Percentiles rank a stretch among this genome's conserved stretches.
These are phyloP conservation scores for Gibbula magus DNA, from an alignment of 2,888 invertebrate genomes.

Conservation along the genomic window DNA sequence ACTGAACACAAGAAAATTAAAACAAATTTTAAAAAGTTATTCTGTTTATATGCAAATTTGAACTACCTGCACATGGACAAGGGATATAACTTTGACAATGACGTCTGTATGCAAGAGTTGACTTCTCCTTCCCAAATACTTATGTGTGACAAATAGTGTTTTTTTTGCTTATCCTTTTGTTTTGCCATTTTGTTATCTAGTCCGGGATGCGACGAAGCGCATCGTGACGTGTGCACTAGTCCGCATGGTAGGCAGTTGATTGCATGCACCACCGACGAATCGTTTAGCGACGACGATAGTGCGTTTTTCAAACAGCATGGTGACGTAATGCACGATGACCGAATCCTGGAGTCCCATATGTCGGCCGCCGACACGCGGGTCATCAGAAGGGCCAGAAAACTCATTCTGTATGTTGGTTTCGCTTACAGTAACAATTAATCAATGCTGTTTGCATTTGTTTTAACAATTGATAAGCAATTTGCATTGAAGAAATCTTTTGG, in stretches of 20 bases:
- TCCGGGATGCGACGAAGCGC: not conserved
- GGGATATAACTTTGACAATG: no score
- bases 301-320: conserved; percentile 35
- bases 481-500: not conserved
- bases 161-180: not conserved
- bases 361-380: conserved; percentile 64
- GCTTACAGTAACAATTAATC: not conserved
- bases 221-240: not conserved
- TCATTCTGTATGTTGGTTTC: conserved; percentile 64
- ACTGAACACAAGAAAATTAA: no score
- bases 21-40: no score
- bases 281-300: conserved; percentile 36
- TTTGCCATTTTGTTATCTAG: conserved; percentile 9
- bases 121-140: not conserved
- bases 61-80: no score
- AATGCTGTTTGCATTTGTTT: no score
- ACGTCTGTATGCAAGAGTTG: conserved; percentile 3
- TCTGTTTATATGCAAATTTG: no score
- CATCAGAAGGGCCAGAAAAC: conserved; percentile 66
- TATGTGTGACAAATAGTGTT: not conserved
- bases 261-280: conserved; percentile 13
- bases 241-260: conserved; percentile 22
- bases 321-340: conserved; percentile 40
- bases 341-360: conserved; percentile 50
- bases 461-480: not conserved